phyloP scores from a whole-genome alignment of 2,113 vertebrate genomes.

The Eublepharis macularius region DNA sequence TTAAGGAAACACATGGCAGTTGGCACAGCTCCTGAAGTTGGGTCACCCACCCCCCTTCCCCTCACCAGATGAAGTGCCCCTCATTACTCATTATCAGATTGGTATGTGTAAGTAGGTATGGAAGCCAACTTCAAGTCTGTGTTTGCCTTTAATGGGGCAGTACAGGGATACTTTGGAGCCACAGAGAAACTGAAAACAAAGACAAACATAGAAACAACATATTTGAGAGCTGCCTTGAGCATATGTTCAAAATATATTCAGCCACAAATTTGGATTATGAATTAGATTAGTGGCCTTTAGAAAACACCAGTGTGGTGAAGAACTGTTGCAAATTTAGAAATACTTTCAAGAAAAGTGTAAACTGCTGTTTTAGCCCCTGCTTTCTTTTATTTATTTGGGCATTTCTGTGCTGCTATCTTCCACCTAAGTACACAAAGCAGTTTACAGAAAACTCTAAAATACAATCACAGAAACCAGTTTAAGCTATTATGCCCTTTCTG shows the following conservation, averaged over 20 bases:
- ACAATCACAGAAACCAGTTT: too few species aligned
- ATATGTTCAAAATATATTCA: slow-evolving; percentile 48
- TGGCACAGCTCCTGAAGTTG: slow-evolving; percentile 56
- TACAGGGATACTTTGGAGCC: slow-evolving; percentile 45
- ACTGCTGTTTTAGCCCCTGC: too few species aligned
- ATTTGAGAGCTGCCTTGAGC: slow-evolving; percentile 50
- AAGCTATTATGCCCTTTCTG: neutral
- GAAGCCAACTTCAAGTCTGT: slow-evolving; percentile 54
- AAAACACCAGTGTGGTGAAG: slow-evolving; percentile 24
- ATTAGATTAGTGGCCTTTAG: slow-evolving; percentile 43
- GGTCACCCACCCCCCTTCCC: slow-evolving; percentile 38
- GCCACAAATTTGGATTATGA: slow-evolving; percentile 31
- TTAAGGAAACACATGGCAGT: slow-evolving; percentile 63
- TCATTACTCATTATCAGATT: slow-evolving; percentile 61
- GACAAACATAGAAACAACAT: slow-evolving; percentile 67
- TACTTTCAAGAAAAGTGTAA: slow-evolving; percentile 27
- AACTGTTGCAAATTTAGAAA: slow-evolving; percentile 11
- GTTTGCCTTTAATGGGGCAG: slow-evolving; percentile 61
- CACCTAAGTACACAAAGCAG: too few species aligned
- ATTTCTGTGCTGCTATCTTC: too few species aligned
- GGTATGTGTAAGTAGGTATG: slow-evolving; percentile 50
- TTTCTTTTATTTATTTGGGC: too few species aligned
- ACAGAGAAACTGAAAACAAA: slow-evolving; percentile 53
- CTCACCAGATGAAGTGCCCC: slow-evolving; percentile 52
- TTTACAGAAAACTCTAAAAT: too few species aligned